phyloP scores from a whole-genome alignment of 2,113 vertebrate genomes.

The Halcyon senegalensis region DNA sequence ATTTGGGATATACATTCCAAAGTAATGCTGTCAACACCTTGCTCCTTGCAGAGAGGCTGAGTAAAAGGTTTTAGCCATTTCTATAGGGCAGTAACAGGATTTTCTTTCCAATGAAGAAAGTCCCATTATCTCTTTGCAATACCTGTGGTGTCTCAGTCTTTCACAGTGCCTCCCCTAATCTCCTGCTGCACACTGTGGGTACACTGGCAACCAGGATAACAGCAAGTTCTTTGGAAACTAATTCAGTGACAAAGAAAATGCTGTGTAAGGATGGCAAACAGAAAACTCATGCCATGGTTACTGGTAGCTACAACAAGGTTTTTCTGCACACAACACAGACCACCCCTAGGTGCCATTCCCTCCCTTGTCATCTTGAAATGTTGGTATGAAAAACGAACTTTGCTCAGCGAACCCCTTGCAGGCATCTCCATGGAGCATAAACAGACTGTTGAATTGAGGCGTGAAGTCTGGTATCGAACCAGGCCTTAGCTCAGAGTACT shows the following conservation, averaged over 20 bases:
- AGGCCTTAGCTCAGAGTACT: not conserved
- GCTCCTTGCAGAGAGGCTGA: not conserved
- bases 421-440: not conserved
- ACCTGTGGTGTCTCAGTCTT: not conserved
- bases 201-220: not conserved
- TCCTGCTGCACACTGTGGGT: not conserved
- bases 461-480: not conserved
- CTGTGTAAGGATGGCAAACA: not conserved
- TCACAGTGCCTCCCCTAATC: not conserved
- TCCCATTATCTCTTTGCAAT: not conserved
- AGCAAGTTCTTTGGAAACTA: not conserved
- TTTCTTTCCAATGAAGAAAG: not conserved
- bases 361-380: not conserved
- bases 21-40: conserved; percentile 1
- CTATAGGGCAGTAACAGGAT: not conserved
- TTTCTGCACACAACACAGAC: not conserved
- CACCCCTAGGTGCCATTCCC: not conserved
- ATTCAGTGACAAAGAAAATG: conserved; percentile 23
- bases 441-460: not conserved
- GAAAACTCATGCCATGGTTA: conserved; percentile 3
- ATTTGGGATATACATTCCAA: not conserved
- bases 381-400: not conserved
- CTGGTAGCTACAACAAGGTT: conserved; percentile 29
- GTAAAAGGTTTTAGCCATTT: not conserved
- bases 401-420: not conserved